These are phyloP conservation scores for Porites cylindrica DNA, from an alignment of 92 coral and sea anemone species.

Conservation along the genomic window DNA sequence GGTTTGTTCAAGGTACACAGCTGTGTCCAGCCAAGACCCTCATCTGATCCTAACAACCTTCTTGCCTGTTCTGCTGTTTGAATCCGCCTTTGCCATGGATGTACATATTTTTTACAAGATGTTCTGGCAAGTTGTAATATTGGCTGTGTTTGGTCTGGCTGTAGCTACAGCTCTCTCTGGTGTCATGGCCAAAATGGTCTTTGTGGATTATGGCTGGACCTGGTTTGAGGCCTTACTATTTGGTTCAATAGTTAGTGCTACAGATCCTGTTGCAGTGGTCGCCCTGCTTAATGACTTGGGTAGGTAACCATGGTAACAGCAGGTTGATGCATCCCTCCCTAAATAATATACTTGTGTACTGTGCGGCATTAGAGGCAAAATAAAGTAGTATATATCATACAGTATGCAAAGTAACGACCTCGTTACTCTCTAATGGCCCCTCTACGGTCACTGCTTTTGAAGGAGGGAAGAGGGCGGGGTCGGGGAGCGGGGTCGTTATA, in stretches of 20 bases:
- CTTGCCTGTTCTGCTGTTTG: constrained; percentile 97
- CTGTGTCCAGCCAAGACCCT: constrained; percentile 91
- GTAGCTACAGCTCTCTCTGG: constrained; percentile 87
- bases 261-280: constrained; percentile 99
- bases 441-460: too few relatives aligned
- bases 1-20: constrained; percentile 73
- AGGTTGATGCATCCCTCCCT: too few relatives aligned
- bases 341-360: too few relatives aligned
- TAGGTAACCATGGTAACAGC: constrained; percentile 21
- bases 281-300: constrained; percentile 94
- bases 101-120: constrained; percentile 97
- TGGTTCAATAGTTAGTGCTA: constrained; percentile 97
- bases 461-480: too few relatives aligned
- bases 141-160: constrained; percentile 95
- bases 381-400: too few relatives aligned
- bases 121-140: constrained; percentile 92
- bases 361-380: neutral
- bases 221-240: constrained; percentile 96
- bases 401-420: too few relatives aligned
- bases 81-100: constrained; percentile 99
- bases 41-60: constrained; percentile 96
- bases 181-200: constrained; percentile 96
- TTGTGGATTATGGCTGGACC: constrained; percentile 89
- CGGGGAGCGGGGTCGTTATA: too few relatives aligned
- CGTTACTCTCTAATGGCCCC: too few relatives aligned